phyloP scores from a whole-genome alignment of 2,113 vertebrate species.

The Apistogramma diplotaenia region DNA sequence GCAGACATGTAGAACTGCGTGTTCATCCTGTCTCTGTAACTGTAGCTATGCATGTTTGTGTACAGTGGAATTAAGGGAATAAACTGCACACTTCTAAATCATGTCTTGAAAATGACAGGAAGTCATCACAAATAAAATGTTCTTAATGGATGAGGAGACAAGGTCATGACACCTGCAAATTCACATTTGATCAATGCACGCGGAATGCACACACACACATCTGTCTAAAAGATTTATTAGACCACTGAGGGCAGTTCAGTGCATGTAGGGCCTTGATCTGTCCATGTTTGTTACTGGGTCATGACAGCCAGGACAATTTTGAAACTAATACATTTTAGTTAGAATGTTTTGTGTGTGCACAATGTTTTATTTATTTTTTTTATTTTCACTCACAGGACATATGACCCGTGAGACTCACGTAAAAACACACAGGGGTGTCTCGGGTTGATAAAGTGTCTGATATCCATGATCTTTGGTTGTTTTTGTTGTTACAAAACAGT shows the following conservation, averaged over 20 bases:
- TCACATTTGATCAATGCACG: conserved; percentile 8
- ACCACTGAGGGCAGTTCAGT: conserved; percentile 3
- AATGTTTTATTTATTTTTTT: background rate
- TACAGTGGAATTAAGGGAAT: background rate
- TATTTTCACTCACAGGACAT: background rate
- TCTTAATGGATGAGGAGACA: conserved; percentile 11
- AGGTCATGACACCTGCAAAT: conserved; percentile 2
- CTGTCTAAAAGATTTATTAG: conserved; percentile 32
- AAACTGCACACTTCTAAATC: conserved; percentile 38
- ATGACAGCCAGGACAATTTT: background rate
- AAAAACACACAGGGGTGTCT: background rate
- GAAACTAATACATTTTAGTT: background rate
- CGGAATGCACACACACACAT: background rate
- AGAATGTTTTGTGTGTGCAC: background rate
- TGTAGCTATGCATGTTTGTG: background rate
- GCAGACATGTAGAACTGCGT: background rate
- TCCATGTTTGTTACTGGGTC: background rate
- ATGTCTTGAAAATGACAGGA: conserved; percentile 16
- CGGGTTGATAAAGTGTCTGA: background rate
- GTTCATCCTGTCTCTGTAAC: background rate
- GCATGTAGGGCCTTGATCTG: background rate
- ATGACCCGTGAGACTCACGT: background rate
- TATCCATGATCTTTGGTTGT: background rate
- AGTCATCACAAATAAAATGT: conserved; percentile 20
- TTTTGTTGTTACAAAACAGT: background rate